Conservation (phyloP, 37 sponge, comb jelly and placozoan species). For the Oopsacas minuta region DNA sequence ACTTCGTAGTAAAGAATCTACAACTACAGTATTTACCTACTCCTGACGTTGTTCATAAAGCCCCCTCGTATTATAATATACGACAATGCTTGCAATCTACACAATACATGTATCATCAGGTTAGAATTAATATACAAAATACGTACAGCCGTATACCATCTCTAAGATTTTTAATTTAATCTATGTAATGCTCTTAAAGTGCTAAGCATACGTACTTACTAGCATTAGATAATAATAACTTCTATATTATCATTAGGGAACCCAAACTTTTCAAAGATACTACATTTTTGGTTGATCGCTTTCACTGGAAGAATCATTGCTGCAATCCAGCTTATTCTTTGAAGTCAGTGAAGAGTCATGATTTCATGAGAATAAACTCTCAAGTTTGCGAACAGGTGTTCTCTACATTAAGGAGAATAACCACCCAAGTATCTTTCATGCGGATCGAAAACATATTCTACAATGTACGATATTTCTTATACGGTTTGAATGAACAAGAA, state of each 20-base stretch:
- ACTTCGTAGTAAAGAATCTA: not conserved
- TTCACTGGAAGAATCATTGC: not conserved
- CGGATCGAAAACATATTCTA: not conserved
- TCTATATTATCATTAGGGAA: not conserved
- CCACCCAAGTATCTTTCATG: not conserved
- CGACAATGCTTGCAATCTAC: not conserved
- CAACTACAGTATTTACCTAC: not conserved
- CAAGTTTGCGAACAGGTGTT: slow-evolving; percentile 7
- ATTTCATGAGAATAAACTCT: not conserved
- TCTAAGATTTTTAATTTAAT: too few species aligned
- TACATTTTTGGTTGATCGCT: not conserved
- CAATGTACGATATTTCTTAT: not conserved
- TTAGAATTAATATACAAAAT: not conserved
- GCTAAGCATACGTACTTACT: not conserved
- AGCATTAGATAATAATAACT: not conserved
- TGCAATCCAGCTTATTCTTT: not conserved
- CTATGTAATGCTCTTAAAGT: not conserved
- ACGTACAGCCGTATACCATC: not conserved
- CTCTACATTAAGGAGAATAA: not conserved
- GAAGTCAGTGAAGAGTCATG: not conserved
- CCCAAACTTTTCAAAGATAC: not conserved
- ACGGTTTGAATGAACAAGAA: not conserved
- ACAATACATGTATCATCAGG: not conserved
- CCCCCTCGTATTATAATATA: not conserved
- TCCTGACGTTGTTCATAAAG: not conserved